Conservation (phyloP, 2,888 invertebrate species). For the Desoria tigrina region DNA sequence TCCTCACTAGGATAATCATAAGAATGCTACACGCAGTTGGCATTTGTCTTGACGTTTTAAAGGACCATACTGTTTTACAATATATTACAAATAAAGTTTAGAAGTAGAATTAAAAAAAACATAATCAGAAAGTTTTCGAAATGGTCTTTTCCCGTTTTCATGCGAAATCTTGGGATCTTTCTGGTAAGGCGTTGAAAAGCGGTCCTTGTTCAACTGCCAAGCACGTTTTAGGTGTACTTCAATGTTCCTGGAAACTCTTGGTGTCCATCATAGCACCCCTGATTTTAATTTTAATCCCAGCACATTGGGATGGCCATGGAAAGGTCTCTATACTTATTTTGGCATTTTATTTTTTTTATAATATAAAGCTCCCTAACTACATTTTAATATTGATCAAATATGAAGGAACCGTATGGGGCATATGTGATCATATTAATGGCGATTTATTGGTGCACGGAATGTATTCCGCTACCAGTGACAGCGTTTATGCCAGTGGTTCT, state of each 20-base stretch:
- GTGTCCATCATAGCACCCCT: constrained; percentile 34
- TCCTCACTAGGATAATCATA: too few species aligned
- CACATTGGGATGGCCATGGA: constrained; percentile 42
- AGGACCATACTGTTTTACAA: too few species aligned
- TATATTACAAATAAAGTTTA: too few species aligned
- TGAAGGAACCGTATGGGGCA: constrained; percentile 21
- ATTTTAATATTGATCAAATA: not conserved
- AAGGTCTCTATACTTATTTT: constrained; percentile 29
- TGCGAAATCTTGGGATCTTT: not conserved
- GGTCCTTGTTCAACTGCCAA: too few species aligned
- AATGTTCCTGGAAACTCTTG: not conserved
- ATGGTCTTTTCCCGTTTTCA: not conserved
- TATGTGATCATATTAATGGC: constrained; percentile 40
- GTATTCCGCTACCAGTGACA: constrained; percentile 77
- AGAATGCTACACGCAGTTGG: too few species aligned
- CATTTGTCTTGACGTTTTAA: too few species aligned
- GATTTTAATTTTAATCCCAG: constrained; percentile 35
- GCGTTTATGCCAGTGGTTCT: constrained; percentile 79
- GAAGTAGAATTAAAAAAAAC: too few species aligned
- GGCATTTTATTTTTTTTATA: not conserved
- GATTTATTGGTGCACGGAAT: constrained; percentile 63
- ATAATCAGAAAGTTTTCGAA: not conserved
- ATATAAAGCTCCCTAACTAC: not conserved
- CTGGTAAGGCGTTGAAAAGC: not conserved
- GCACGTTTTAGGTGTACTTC: too few species aligned